phyloP scores from a whole-genome alignment of 2,888 invertebrate genomes.

The Onthophagus sagittarius region DNA sequence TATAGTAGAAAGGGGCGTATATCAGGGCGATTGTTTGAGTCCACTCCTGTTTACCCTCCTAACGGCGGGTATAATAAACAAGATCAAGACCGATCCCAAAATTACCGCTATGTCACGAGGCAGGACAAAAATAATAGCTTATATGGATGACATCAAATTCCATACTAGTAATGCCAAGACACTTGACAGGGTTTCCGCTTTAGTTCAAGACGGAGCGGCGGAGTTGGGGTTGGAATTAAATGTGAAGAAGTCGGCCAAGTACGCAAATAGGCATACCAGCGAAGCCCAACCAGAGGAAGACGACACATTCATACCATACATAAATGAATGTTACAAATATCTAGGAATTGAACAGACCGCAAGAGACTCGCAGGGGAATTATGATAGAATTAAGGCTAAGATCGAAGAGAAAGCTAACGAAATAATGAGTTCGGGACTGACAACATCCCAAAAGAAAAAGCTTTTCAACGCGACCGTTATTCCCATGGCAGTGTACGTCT shows the following conservation, averaged over 20 bases:
- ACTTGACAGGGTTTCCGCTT: slow-evolving; percentile 1
- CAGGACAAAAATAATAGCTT: background rate
- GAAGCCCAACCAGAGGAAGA: background rate
- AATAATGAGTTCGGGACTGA: background rate
- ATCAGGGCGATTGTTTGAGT: too few species aligned
- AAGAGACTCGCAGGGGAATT: background rate
- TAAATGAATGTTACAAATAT: background rate
- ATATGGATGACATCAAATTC: background rate
- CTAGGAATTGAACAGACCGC: background rate
- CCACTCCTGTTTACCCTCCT: too few species aligned
- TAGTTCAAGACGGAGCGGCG: background rate
- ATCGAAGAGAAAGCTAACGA: background rate
- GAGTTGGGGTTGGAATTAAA: background rate
- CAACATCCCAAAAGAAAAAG: slow-evolving; percentile 1
- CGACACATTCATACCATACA: background rate
- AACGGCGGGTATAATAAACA: background rate
- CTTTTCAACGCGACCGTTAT: background rate
- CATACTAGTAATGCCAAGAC: background rate
- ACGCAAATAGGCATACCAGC: background rate
- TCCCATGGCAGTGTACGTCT: background rate
- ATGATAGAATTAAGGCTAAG: background rate
- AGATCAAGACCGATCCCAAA: slow-evolving; percentile 4
- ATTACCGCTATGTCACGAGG: background rate
- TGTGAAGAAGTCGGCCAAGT: background rate
- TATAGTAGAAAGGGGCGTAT: background rate